Evolutionary conservation across 2,113 vertebrate genomes (phyloP), one percentile per base, ranked within the genome.

Genomic region (Merops nubicus): DNA sequence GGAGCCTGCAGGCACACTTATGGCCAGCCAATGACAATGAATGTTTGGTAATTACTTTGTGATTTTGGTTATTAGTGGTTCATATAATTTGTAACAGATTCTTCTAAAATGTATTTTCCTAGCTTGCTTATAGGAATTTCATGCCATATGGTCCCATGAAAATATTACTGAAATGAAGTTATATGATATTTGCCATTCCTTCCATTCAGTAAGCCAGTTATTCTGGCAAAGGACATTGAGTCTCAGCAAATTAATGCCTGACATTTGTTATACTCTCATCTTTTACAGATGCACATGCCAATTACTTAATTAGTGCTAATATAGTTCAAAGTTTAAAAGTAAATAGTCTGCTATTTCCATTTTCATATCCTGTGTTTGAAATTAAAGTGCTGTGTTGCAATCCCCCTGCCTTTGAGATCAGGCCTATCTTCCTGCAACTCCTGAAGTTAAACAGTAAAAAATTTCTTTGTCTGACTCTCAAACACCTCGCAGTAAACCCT

Each of bases 401-500:
- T 2, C 3, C 6, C 11, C 5, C 31, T 28, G 29, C 5, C 26
- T 51, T n/a, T 0, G 2, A 54, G 36, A 42, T 42, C 25, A 62
- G 40, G 22, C 5, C 31, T 57, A 11, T 36, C 31, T 43, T 76
- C 25, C 50, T 57, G 25, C 53, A 76, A 48, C 22, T 88, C 42
- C 11, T 57, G 6, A 81, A 62, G 21, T 60, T 48, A 73, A 68
- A 62, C 12, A 48, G 19, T n/a, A 62, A 65, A 67, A 84, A 13
- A 45, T 79, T 73, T 64, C 5, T 79, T 51, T 86, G 23, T 11
- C 16, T 36, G 19, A 40, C 25, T 83, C 26, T 60, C 64, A 80
- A 89, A 64, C 4, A 53, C 7, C 4, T 63, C 34, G 33, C 3
- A 25, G 19, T 45, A 70, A 88, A 45, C 7, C 6, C 59, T 67